phyloP scores from a whole-genome alignment of 2,888 invertebrate genomes.

The Hofmannophila pseudospretella region DNA sequence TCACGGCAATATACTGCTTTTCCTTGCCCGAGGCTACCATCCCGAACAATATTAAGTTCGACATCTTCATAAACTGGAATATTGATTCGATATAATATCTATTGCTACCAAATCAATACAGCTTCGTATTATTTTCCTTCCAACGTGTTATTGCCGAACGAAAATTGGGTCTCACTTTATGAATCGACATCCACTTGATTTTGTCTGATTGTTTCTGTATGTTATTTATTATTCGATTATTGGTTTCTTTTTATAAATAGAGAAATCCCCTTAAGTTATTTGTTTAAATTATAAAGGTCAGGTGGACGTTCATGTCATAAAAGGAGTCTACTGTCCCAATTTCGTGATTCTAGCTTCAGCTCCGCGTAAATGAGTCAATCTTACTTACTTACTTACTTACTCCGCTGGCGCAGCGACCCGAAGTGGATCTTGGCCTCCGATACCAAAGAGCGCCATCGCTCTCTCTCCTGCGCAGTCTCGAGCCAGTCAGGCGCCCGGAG shows the following conservation, averaged over 20 bases:
- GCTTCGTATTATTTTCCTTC: slow-evolving; percentile 15
- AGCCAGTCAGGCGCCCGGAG: too few species aligned
- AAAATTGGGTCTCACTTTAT: slow-evolving; percentile 23
- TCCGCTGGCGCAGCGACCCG: too few species aligned
- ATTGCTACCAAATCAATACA: slow-evolving; percentile 12
- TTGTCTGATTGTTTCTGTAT: slow-evolving; percentile 10
- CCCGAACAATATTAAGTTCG: slow-evolving; percentile 34
- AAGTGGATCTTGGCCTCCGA: too few species aligned
- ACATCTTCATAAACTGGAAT: slow-evolving; percentile 34
- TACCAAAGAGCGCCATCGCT: too few species aligned
- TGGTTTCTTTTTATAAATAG: not conserved
- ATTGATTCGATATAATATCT: slow-evolving; percentile 20
- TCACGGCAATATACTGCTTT: slow-evolving; percentile 42
- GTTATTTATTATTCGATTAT: slow-evolving; percentile 3
- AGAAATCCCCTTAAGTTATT: too few species aligned
- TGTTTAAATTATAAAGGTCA: too few species aligned
- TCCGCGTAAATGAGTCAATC: too few species aligned
- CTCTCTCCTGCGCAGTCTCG: too few species aligned
- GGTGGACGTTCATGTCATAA: too few species aligned
- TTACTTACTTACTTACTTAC: too few species aligned
- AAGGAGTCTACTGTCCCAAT: too few species aligned
- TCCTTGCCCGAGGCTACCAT: slow-evolving; percentile 36
- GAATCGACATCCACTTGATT: slow-evolving; percentile 17
- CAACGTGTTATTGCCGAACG: slow-evolving; percentile 24
- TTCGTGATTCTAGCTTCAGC: too few species aligned